Percentiles rank a stretch among this genome's conserved stretches.
phyloP scores from a whole-genome alignment of 2,888 invertebrate genomes.

The Scaptomyza flava region DNA sequence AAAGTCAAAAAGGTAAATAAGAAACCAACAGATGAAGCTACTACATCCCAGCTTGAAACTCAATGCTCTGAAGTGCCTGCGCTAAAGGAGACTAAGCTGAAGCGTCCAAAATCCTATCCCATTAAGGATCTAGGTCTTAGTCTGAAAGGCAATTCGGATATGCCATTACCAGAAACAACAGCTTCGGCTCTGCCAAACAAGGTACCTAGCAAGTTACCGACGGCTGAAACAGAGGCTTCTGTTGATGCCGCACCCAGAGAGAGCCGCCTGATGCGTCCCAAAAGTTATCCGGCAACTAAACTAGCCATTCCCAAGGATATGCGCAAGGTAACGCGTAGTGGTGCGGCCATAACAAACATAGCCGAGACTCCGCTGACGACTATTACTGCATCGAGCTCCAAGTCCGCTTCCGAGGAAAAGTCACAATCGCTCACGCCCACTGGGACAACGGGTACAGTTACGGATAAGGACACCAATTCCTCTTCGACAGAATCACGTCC shows the following conservation, averaged over 20 bases:
- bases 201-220: constrained; percentile 53
- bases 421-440: constrained; percentile 58
- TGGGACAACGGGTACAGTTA: constrained; percentile 36
- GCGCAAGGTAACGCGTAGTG: constrained; percentile 74
- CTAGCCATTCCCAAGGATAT: constrained; percentile 83
- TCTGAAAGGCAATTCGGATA: constrained; percentile 44
- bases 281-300: constrained; percentile 86
- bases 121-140: constrained; percentile 82
- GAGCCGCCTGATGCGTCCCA: constrained; percentile 85
- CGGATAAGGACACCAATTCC: constrained; percentile 59
- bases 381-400: constrained; percentile 37
- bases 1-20: constrained; percentile 81
- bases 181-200: constrained; percentile 40
- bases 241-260: constrained; percentile 57
- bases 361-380: constrained; percentile 28
- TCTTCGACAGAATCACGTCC: constrained; percentile 69
- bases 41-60: constrained; percentile 18
- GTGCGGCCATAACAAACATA: constrained; percentile 65
- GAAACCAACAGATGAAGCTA: constrained; percentile 62
- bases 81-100: constrained; percentile 85
- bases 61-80: constrained; percentile 54
- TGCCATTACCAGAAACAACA: constrained; percentile 27
- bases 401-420: constrained; percentile 74
- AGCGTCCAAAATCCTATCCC: constrained; percentile 86
- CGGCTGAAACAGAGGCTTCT: constrained; percentile 20